Evolutionary conservation across 2,113 vertebrate genomes (phyloP).

Genomic region (Psittacara wagleri): DNA sequence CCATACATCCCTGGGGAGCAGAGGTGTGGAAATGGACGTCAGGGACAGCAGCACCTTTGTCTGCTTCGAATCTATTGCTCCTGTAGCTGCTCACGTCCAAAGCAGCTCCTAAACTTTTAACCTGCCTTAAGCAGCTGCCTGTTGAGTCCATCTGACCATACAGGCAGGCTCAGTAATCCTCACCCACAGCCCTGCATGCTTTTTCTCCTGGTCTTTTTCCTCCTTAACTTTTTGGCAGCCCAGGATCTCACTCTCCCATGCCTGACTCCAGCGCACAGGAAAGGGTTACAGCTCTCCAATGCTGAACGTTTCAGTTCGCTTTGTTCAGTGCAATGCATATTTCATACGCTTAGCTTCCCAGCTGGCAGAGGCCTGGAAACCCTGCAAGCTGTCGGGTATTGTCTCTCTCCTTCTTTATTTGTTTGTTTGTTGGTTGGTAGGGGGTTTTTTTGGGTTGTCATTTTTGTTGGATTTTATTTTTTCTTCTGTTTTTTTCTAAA

Average conservation of each 20-base stretch:
- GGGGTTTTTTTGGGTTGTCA: background rate
- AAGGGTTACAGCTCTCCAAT: constrained; percentile 41
- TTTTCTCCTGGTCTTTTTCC: background rate
- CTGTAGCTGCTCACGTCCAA: fast-evolving
- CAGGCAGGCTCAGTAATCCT: background rate
- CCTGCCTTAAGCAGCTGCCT: background rate
- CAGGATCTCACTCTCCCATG: fast-evolving
- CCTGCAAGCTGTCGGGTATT: constrained; percentile 44
- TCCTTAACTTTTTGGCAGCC: background rate
- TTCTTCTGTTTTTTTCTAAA: background rate
- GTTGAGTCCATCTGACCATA: fast-evolving
- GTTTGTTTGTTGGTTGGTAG: constrained; percentile 48
- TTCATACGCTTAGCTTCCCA: constrained; percentile 64
- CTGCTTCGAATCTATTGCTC: background rate
- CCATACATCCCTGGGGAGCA: fast-evolving
- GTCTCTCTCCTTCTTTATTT: constrained; percentile 56
- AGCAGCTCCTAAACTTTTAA: background rate
- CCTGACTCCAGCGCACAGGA: background rate
- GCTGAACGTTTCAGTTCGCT: background rate
- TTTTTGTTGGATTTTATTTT: constrained; percentile 10
- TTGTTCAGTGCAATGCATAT: constrained; percentile 58
- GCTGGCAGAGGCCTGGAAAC: constrained; percentile 61
- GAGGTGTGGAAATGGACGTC: background rate
- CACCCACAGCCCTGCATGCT: fast-evolving
- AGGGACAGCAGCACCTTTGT: background rate